These are phyloP conservation scores for Holcopasites calliopsidis DNA, from an alignment of 1,140 invertebrate genomes.

Conservation along the genomic window DNA sequence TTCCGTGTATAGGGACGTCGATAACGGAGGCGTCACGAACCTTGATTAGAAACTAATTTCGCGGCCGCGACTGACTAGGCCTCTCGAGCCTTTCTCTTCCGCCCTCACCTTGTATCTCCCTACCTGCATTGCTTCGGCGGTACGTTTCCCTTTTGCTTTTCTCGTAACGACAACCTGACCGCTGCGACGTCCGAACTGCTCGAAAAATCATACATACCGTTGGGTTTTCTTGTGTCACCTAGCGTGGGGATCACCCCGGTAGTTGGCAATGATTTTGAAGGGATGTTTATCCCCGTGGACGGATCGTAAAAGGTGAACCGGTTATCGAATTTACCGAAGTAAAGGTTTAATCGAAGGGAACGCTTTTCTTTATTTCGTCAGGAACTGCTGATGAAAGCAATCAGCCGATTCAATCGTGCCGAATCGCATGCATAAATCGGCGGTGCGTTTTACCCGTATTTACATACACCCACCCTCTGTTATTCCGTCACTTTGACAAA, in stretches of 20 bases:
- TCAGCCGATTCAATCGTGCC: neutral
- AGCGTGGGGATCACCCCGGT: too few relatives aligned
- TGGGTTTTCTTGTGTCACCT: constrained; percentile 1
- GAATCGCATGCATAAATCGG: constrained; percentile 21
- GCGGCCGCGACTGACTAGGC: neutral
- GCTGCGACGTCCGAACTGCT: too few relatives aligned
- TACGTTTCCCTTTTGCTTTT: constrained; percentile 7
- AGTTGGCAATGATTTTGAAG: too few relatives aligned
- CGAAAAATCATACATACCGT: too few relatives aligned
- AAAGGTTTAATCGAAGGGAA: neutral
- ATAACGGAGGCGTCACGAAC: constrained; percentile 45
- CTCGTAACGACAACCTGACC: constrained; percentile 8
- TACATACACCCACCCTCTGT: constrained; percentile 3
- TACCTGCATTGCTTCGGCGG: neutral
- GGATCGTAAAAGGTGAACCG: neutral
- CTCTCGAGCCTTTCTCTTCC: neutral
- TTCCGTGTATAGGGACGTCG: constrained; percentile 61
- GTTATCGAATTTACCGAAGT: constrained; percentile 1
- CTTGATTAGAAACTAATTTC: constrained; percentile 38
- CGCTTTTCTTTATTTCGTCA: neutral
- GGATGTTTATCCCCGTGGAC: too few relatives aligned
- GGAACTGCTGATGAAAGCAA: neutral
- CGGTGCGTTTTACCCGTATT: constrained; percentile 1
- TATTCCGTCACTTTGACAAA: constrained; percentile 35
- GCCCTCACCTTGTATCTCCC: too few relatives aligned